Evolutionary conservation across 1,140 invertebrate genomes (phyloP).

Genomic region (Saccostrea echinata): DNA sequence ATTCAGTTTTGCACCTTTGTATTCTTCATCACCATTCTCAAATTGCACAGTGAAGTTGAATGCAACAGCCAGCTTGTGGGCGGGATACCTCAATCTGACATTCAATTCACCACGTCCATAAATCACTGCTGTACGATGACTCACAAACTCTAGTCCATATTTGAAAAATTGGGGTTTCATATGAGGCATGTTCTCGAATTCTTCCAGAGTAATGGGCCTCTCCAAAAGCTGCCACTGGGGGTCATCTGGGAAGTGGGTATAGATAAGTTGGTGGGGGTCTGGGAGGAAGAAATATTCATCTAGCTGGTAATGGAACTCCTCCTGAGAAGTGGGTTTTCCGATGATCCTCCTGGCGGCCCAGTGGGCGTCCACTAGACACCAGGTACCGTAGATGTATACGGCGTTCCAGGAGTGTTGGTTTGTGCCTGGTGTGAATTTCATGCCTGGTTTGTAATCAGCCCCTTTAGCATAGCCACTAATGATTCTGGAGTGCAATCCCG

Average conservation of each 20-base stretch:
- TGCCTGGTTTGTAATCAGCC: constrained; percentile 79
- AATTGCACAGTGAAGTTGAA: constrained; percentile 79
- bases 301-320: constrained; percentile 79
- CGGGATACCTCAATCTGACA: constrained; percentile 72
- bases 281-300: constrained; percentile 80
- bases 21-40: constrained; percentile 77
- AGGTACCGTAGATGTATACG: constrained; percentile 79
- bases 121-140: constrained; percentile 77
- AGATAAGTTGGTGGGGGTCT: constrained; percentile 79
- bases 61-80: constrained; percentile 73
- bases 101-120: constrained; percentile 75
- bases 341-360: constrained; percentile 80
- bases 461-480: constrained; percentile 80
- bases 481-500: constrained; percentile 79
- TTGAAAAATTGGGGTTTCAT: constrained; percentile 81
- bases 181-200: constrained; percentile 80
- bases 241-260: constrained; percentile 80
- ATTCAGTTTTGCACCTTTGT: constrained; percentile 75
- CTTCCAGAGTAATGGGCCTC: constrained; percentile 71
- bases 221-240: constrained; percentile 79
- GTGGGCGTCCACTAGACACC: constrained; percentile 79
- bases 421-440: constrained; percentile 76
- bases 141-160: constrained; percentile 79
- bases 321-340: constrained; percentile 76
- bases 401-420: constrained; percentile 80